These are phyloP conservation scores for Lytechinus pictus DNA, from an alignment of 35 echinoderm and acorn worm genomes.

Conservation along the genomic window DNA sequence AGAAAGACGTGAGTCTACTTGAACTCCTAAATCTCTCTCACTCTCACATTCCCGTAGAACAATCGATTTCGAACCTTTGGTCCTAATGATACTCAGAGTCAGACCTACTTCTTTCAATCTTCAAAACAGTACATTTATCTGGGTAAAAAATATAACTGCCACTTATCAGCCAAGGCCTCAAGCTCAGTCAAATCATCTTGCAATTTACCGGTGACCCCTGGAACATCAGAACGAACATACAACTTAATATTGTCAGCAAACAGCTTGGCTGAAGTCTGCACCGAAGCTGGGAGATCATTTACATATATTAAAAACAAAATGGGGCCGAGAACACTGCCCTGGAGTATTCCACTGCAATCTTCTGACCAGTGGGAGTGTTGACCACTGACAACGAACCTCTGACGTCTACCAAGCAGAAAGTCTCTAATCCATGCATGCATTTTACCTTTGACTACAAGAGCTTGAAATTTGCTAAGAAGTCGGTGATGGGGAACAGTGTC, in stretches of 20 bases:
- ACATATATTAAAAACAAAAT: slow-evolving; percentile 8
- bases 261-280: background rate
- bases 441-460: background rate
- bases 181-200: slow-evolving; percentile 6
- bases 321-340: slow-evolving; percentile 48
- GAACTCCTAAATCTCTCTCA: background rate
- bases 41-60: background rate
- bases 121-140: slow-evolving; percentile 30
- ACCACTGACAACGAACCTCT: slow-evolving; percentile 23
- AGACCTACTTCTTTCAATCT: background rate
- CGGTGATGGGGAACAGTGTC: background rate
- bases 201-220: background rate
- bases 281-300: background rate
- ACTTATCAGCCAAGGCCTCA: background rate
- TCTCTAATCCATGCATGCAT: slow-evolving; percentile 1
- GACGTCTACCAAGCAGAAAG: slow-evolving; percentile 22
- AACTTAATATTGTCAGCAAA: slow-evolving; percentile 35
- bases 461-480: no score
- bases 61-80: background rate
- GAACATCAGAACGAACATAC: background rate
- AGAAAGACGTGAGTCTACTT: background rate
- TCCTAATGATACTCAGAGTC: background rate
- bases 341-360: slow-evolving; percentile 7
- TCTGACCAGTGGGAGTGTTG: slow-evolving; percentile 20
- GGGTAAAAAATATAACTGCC: slow-evolving; percentile 48